phyloP scores from a whole-genome alignment of 2,113 vertebrate genomes.

The Vulpes ferrilata region DNA sequence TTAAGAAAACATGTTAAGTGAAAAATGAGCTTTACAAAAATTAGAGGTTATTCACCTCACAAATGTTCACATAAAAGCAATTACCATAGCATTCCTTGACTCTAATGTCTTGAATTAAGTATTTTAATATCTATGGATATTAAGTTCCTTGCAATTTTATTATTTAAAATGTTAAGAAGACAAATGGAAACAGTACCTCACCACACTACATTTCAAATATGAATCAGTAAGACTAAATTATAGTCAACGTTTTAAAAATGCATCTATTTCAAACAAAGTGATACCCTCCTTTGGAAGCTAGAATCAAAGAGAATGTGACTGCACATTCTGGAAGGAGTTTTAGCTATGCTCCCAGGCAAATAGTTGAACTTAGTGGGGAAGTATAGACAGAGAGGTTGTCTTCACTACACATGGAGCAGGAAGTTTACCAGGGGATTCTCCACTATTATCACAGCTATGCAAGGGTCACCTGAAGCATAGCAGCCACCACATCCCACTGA shows the following conservation, averaged over 20 bases:
- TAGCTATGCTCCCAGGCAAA: not conserved
- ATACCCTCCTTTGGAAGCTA: not conserved
- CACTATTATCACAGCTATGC: not conserved
- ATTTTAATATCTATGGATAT: not conserved
- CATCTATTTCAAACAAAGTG: not conserved
- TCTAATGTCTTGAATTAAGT: not conserved
- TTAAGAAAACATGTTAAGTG: not conserved
- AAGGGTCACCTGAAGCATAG: not conserved
- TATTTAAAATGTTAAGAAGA: slow-evolving; percentile 1
- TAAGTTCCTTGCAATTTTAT: not conserved
- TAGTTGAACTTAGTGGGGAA: not conserved
- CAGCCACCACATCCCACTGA: not conserved
- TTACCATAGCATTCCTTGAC: not conserved
- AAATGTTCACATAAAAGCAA: not conserved
- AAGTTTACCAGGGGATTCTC: not conserved
- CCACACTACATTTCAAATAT: not conserved
- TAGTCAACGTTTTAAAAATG: slow-evolving; percentile 4
- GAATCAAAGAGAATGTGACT: not conserved
- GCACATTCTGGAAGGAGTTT: not conserved
- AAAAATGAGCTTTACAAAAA: slow-evolving; percentile 15
- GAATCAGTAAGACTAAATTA: slow-evolving; percentile 2
- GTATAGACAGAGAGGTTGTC: not conserved
- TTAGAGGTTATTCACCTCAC: not conserved
- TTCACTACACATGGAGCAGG: not conserved
- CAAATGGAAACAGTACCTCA: not conserved